Evolutionary conservation across 2,797 vertebrate genomes (phyloP), one percentile per base, ranked within the genome.

Genomic region (Lutjanus argentimaculatus): DNA sequence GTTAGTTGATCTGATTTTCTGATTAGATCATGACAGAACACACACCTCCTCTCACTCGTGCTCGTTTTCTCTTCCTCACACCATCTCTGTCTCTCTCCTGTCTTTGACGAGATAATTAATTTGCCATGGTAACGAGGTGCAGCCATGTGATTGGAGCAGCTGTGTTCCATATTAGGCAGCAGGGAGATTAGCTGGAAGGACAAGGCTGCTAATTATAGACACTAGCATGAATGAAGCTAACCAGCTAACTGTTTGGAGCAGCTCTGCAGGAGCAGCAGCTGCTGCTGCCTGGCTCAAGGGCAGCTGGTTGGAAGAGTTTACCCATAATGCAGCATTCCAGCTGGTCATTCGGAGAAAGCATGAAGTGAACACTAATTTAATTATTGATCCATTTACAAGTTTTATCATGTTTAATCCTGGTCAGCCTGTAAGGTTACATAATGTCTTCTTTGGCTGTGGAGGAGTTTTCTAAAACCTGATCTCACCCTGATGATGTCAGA

Each of bases 91-190:
- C 15, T 19, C n/a, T 56, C 0, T 59, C 30, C 58, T 19, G 1
- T 77, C 75, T 73, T 40, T 88, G 67, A 89, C 8, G 16, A 73
- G 65, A 48, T 85, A 86, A 90, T 86, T 72, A 53, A 62, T 16
- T 89, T 3, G 1, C 73, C 85, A 79, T 86, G 81, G 79, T 58
- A 85, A 90, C 62, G 25, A 77, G 53, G 69, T 62, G 68, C 75
- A 77, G 80, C 61, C 77, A 58, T 81, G 73, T 61, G 79, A 91
- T 84, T 90, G 90, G 88, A 93, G 84, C 84, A 89, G 84, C 80
- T 87, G 84, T 49, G 67, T 62, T 81, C 79, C 75, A 17, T 79
- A 67, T 89, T 72, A 75, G 80, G 72, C 55, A 55, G 68, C 2
- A 1, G 14, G 66, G 57, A 74, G 89, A 87, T 91, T 89, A 88